phyloP scores from a whole-genome alignment of 2,888 invertebrate species.

The Aporophyla nigra region DNA sequence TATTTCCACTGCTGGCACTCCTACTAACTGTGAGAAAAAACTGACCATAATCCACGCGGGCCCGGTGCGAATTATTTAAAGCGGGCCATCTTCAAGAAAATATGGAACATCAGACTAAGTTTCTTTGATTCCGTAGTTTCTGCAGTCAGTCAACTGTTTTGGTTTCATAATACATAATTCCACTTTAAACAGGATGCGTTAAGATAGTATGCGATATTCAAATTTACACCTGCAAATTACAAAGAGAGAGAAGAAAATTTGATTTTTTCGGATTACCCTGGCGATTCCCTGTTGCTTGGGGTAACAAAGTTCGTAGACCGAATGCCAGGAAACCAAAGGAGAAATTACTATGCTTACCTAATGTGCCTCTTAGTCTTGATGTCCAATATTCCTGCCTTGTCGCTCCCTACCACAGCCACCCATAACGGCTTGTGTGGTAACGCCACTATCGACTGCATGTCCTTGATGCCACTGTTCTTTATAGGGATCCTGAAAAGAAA shows the following conservation, averaged over 20 bases:
- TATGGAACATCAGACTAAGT: neutral
- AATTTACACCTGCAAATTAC: too few species aligned
- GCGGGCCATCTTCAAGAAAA: neutral
- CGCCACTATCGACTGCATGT: constrained; percentile 94
- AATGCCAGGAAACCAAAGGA: too few species aligned
- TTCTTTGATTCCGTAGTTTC: neutral
- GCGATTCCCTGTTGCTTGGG: too few species aligned
- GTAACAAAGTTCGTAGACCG: too few species aligned
- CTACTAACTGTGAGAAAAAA: neutral
- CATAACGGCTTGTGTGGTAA: constrained; percentile 96
- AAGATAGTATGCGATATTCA: too few species aligned
- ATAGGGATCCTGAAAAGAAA: constrained; percentile 84
- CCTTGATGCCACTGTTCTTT: constrained; percentile 91
- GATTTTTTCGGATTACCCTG: too few species aligned
- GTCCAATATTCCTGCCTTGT: constrained; percentile 97
- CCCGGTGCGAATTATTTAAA: neutral
- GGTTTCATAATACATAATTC: neutral
- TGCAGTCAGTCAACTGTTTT: neutral
- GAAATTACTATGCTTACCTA: constrained; percentile 90
- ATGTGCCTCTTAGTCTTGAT: constrained; percentile 96
- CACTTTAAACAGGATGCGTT: too few species aligned
- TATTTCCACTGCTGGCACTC: too few species aligned
- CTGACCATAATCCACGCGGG: neutral
- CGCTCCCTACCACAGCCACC: constrained; percentile 96
- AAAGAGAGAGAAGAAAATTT: too few species aligned